Evolutionary conservation across 2,113 vertebrate genomes (phyloP).

Genomic region (Chionis minor): DNA sequence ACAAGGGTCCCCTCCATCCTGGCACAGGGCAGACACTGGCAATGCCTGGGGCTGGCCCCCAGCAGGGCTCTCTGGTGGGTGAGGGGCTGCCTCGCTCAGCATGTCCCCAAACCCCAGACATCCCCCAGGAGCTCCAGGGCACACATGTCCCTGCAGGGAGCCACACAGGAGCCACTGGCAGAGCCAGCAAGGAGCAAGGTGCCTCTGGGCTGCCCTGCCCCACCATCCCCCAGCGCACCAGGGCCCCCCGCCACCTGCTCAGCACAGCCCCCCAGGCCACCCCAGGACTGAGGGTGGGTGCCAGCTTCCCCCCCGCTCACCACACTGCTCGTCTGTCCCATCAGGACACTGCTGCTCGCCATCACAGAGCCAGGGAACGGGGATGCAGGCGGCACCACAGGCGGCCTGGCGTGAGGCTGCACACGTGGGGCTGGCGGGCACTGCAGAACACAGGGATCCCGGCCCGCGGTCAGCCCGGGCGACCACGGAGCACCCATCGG

Average conservation of each 20-base stretch:
- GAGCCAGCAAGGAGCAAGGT: not conserved
- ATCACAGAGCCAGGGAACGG: slow-evolving; percentile 74
- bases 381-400: slow-evolving; percentile 64
- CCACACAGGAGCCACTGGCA: not conserved
- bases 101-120: not conserved
- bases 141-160: not conserved
- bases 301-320: slow-evolving; percentile 8
- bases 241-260: rapidly evolving
- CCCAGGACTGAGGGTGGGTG: not conserved
- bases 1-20: not conserved
- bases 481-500: rapidly evolving
- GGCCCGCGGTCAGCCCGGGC: not conserved
- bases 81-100: not conserved
- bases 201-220: not conserved
- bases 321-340: slow-evolving; percentile 65
- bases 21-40: not conserved
- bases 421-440: not conserved
- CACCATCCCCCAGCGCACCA: not conserved
- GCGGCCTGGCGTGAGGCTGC: slow-evolving; percentile 35
- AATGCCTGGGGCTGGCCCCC: not conserved
- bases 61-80: not conserved
- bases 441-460: not conserved
- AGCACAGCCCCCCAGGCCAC: not conserved
- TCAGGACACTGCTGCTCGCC: slow-evolving; percentile 69
- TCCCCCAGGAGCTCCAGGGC: not conserved